Conservation (phyloP, 1,140 invertebrate species). For the Zaprionus vittiger region DNA sequence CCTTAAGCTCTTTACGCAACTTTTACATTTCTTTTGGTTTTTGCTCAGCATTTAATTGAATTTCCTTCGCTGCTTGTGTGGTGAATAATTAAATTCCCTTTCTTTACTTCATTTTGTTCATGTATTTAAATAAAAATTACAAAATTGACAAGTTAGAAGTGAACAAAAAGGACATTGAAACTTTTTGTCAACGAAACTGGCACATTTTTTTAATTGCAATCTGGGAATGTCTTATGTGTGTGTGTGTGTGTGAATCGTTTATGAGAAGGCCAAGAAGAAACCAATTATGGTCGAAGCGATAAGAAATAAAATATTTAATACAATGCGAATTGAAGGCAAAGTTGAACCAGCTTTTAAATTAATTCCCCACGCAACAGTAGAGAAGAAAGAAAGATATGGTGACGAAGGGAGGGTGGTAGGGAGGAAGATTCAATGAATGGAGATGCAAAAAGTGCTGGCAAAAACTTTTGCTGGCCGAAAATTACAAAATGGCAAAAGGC, state of each 20-base stretch:
- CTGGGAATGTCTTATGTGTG: background rate
- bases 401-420: background rate
- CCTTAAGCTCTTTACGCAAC: too few species aligned
- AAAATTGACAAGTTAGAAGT: background rate
- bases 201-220: conserved; percentile 17
- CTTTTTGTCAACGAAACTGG: conserved; percentile 3
- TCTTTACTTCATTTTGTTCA: background rate
- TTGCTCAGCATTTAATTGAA: conserved; percentile 1
- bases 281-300: conserved; percentile 21
- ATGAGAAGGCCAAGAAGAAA: conserved; percentile 3
- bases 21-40: background rate
- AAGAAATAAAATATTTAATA: conserved; percentile 51
- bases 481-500: conserved; percentile 57
- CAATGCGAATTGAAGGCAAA: conserved; percentile 29
- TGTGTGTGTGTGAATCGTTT: conserved; percentile 3
- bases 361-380: conserved; percentile 33
- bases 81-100: conserved; percentile 8
- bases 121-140: background rate
- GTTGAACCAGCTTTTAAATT: conserved; percentile 39
- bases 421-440: conserved; percentile 29
- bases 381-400: background rate
- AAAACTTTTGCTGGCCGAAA: conserved; percentile 58
- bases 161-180: background rate
- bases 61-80: background rate
- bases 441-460: conserved; percentile 54